phyloP scores from a whole-genome alignment of 2,797 vertebrate species.

The Cichlasoma orientale region DNA sequence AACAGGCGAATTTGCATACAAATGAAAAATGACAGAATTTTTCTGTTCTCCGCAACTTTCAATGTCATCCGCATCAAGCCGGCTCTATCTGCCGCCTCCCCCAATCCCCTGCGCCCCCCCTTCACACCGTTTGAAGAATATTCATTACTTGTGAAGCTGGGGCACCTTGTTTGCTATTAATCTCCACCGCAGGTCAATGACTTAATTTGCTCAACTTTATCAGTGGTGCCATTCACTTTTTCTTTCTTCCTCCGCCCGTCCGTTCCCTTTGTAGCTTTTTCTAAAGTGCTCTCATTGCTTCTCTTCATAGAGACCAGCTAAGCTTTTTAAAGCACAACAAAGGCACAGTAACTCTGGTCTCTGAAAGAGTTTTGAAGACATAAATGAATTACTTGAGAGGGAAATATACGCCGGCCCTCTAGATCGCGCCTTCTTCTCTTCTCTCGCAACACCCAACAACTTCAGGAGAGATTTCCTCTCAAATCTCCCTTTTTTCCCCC shows the following conservation, averaged over 20 bases:
- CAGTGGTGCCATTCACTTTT: slow-evolving; percentile 84
- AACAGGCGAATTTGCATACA: slow-evolving; percentile 99
- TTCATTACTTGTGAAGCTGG: slow-evolving; percentile 93
- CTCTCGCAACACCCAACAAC: slow-evolving; percentile 71
- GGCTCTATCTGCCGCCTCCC: slow-evolving; percentile 72
- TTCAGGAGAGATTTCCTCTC: slow-evolving; percentile 78
- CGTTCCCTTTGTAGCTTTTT: slow-evolving; percentile 84
- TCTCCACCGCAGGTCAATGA: slow-evolving; percentile 94
- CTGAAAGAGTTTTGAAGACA: slow-evolving; percentile 82
- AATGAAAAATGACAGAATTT: slow-evolving; percentile 98
- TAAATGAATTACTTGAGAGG: slow-evolving; percentile 85
- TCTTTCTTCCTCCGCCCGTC: slow-evolving; percentile 71
- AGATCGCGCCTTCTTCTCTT: slow-evolving; percentile 65
- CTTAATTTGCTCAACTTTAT: slow-evolving; percentile 95
- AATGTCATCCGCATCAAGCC: slow-evolving; percentile 96
- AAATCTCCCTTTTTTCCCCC: slow-evolving; percentile 51
- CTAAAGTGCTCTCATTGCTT: slow-evolving; percentile 82
- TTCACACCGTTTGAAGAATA: slow-evolving; percentile 88
- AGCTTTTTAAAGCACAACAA: slow-evolving; percentile 77
- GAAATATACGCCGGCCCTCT: slow-evolving; percentile 76
- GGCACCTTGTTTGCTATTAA: slow-evolving; percentile 98
- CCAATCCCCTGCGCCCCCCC: slow-evolving; percentile 1
- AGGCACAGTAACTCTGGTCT: slow-evolving; percentile 84
- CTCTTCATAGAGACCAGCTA: slow-evolving; percentile 81
- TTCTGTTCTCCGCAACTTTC: slow-evolving; percentile 96